These are phyloP conservation scores for Abramis brama DNA, from an alignment of 2,113 vertebrate species.

Conservation along the genomic window DNA sequence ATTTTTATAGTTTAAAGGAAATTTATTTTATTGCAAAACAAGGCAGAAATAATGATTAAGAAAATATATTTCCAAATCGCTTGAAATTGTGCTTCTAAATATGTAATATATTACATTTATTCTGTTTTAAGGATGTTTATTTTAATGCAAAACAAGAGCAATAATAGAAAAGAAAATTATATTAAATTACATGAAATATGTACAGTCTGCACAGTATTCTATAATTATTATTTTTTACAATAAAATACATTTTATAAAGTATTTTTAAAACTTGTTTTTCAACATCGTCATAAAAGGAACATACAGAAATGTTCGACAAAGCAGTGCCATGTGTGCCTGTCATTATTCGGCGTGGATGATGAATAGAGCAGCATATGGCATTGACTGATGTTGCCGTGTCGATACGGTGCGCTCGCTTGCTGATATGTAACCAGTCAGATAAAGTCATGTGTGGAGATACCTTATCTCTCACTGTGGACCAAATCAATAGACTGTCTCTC, in stretches of 20 bases:
- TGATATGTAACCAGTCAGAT: constrained; percentile 56
- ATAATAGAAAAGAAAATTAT: not conserved
- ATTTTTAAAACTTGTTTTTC: not conserved
- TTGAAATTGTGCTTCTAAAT: not conserved
- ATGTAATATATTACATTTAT: not conserved
- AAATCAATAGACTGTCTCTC: constrained; percentile 56
- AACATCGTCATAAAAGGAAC: not conserved
- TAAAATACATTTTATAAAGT: not conserved
- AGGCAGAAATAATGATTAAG: not conserved
- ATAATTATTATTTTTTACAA: not conserved
- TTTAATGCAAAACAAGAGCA: not conserved
- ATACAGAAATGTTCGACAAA: not conserved
- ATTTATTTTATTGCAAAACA: not conserved
- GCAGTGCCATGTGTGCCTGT: not conserved
- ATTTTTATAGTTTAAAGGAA: not conserved
- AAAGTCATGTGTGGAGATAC: constrained; percentile 49
- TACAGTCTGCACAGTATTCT: not conserved
- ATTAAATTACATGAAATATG: not conserved
- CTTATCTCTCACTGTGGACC: constrained; percentile 51
- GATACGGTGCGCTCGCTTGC: constrained; percentile 33
- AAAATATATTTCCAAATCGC: not conserved
- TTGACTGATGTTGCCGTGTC: constrained; percentile 41
- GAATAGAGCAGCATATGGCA: constrained; percentile 13
- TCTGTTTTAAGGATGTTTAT: not conserved
- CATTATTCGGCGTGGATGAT: not conserved